Percentiles rank a stretch among this genome's conserved stretches.
These are phyloP conservation scores for Heliconius nattereri DNA, from an alignment of 1,140 invertebrate species.

Conservation along the genomic window DNA sequence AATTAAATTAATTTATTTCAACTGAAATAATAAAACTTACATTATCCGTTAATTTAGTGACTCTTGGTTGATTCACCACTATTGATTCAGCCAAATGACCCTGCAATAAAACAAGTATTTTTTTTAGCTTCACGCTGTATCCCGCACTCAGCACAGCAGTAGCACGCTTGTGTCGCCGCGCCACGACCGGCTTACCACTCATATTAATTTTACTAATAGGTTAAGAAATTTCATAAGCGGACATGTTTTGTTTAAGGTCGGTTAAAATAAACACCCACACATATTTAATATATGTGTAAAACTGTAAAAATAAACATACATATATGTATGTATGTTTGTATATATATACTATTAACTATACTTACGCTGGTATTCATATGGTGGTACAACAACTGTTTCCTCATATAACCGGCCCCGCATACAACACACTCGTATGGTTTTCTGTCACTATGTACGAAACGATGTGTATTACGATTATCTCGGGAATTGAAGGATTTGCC, in stretches of 20 bases:
- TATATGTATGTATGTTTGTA: too few species aligned
- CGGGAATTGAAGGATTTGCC: conserved; percentile 92
- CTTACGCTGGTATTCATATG: conserved; percentile 86
- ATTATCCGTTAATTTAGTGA: conserved; percentile 71
- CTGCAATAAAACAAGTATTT: conserved; percentile 54
- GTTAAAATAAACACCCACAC: too few species aligned
- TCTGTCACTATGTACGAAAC: conserved; percentile 92
- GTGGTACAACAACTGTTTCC: conserved; percentile 89
- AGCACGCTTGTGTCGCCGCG: too few species aligned
- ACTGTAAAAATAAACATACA: too few species aligned
- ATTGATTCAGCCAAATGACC: conserved; percentile 89
- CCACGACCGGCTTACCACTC: too few species aligned
- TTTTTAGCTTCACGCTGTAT: too few species aligned
- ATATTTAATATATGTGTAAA: too few species aligned
- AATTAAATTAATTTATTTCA: not conserved
- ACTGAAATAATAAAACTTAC: conserved; percentile 40
- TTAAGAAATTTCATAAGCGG: too few species aligned
- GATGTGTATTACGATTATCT: conserved; percentile 92
- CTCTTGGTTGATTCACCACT: conserved; percentile 88
- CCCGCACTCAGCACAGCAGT: too few species aligned
- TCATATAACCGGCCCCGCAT: conserved; percentile 91
- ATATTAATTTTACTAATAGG: too few species aligned
- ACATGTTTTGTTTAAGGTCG: too few species aligned
- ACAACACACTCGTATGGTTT: conserved; percentile 92
- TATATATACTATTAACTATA: not conserved